Base-by-base conservation (phyloP, 2,113 vertebrate genomes). In the Seriola aureovittata region DNA sequence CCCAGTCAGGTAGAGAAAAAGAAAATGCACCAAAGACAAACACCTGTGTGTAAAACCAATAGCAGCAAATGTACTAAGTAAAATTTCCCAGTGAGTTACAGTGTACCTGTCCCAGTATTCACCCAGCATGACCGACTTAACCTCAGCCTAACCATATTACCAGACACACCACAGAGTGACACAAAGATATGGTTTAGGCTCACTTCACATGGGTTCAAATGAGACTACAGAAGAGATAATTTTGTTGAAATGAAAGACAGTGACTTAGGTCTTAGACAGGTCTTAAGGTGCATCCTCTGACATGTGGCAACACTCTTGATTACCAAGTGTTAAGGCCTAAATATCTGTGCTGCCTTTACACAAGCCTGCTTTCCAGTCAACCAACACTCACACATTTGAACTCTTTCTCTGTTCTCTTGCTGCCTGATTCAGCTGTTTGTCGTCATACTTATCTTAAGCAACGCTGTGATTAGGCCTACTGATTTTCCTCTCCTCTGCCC, bases 61-160 rank as follows among this genome's bases (percentile, higher is more conserved):
- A 97, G 97, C 97, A 98, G 97, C 96, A 93, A 93, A 90, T 92
- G 88, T 75, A 80, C 78, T 87, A 68, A 82, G 66, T 60, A 74
- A 78, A 87, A 73, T 88, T 79, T 87, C 82, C 88, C 89, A 93
- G 92, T 94, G 90, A 93, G 85, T 89, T 87, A 71, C 71, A 78
- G 38, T 69, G 79, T 74, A 36, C 52, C 36, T 82, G 65, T 85
- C 66, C 78, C 70, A 85, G 78, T 69, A 84, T 75, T 77, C 62
- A 82, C 60, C 86, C 69, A 80, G 65, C 75, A 74, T 50, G 71
- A 88, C 80, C 80, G 80, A 63, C 71, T 71, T 79, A 36, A 57
- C 81, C 44, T 72, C 79, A 85, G 77, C 69, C 48, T 50, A 78
- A 87, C 63, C 78, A 63, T 64, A 84, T 70, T 54, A 82, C 78